These are phyloP conservation scores for Pseudoips prasinana DNA, from an alignment of 2,888 invertebrate species.

Conservation along the genomic window DNA sequence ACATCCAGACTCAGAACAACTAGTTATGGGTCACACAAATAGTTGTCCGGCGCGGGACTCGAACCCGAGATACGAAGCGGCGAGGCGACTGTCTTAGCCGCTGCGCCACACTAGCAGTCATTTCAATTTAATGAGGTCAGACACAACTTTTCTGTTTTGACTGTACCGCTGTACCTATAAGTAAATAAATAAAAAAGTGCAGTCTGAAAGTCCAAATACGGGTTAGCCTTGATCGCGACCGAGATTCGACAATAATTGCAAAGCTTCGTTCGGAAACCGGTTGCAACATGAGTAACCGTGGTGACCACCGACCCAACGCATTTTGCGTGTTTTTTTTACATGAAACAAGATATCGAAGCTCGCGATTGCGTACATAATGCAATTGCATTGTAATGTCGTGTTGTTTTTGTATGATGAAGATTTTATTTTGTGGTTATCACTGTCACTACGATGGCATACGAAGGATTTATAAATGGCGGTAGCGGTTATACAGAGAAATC, in stretches of 20 bases:
- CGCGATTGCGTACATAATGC: conserved; percentile 42
- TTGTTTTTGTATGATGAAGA: conserved; percentile 14
- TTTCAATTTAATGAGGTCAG: too few species aligned
- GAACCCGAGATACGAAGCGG: too few species aligned
- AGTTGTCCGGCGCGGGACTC: too few species aligned
- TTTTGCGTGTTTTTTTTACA: conserved; percentile 47
- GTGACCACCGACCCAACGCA: conserved; percentile 45
- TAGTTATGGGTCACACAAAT: too few species aligned
- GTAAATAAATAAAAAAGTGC: conserved; percentile 21
- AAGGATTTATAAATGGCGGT: too few species aligned
- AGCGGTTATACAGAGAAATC: too few species aligned
- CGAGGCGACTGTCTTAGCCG: too few species aligned
- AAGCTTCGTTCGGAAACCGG: conserved; percentile 54
- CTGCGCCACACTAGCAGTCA: too few species aligned
- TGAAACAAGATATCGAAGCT: conserved; percentile 57
- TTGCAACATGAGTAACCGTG: conserved; percentile 52
- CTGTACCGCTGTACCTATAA: conserved; percentile 13
- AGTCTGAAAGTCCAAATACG: conserved; percentile 41
- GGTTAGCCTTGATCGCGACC: conserved; percentile 42
- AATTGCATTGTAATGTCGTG: conserved; percentile 40
- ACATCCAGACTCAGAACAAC: too few species aligned
- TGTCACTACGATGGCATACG: conserved; percentile 5
- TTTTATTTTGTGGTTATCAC: conserved; percentile 14
- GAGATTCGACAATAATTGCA: conserved; percentile 41
- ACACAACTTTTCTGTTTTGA: too few species aligned